phyloP scores from a whole-genome alignment of 2,113 vertebrate species.

The Bos indicus region DNA sequence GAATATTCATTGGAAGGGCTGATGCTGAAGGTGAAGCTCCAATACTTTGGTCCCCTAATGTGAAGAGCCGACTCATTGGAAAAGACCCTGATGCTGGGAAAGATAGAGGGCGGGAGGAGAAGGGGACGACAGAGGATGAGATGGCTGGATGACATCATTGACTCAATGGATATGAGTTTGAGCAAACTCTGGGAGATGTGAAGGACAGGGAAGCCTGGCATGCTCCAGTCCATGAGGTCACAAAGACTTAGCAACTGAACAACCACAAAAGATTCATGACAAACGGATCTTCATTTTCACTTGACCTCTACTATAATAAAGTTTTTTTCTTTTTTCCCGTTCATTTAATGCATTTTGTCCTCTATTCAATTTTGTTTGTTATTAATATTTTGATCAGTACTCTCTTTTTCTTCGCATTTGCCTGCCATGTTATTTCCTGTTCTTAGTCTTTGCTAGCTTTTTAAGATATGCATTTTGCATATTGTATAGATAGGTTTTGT shows the following conservation, averaged over 20 bases:
- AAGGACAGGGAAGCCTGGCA: background rate
- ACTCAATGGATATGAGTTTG: background rate
- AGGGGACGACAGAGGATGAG: background rate
- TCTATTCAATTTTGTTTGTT: background rate
- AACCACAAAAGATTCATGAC: background rate
- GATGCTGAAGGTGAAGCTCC: background rate
- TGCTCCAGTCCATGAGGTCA: background rate
- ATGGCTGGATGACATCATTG: background rate
- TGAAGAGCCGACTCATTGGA: background rate
- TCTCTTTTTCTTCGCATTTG: background rate
- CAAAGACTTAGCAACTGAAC: background rate
- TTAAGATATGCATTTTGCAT: background rate
- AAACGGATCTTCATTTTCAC: background rate
- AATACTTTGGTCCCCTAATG: background rate
- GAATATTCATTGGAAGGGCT: background rate
- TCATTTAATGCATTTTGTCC: background rate
- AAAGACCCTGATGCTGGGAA: background rate
- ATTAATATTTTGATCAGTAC: background rate
- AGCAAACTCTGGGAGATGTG: background rate
- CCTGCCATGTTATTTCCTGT: background rate
- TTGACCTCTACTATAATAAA: background rate
- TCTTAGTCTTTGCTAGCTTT: background rate
- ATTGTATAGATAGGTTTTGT: background rate
- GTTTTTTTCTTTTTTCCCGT: background rate
- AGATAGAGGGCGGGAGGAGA: background rate